phyloP scores from a whole-genome alignment of 2,113 vertebrate species.

The Saguinus midas region DNA sequence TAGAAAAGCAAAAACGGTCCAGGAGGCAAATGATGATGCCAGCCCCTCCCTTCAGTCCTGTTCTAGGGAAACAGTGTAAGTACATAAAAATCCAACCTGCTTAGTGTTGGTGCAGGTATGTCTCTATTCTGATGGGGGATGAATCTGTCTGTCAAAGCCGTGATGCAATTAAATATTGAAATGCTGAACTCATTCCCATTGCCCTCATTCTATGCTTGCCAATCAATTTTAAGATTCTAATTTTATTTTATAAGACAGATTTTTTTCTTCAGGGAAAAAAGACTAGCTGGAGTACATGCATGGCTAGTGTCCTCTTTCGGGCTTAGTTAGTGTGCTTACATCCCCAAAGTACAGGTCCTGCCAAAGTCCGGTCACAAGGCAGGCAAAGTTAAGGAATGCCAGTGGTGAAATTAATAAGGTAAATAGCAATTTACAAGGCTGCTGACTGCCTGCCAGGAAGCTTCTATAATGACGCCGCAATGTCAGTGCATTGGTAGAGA shows the following conservation, averaged over 20 bases:
- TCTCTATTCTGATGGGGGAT: neutral
- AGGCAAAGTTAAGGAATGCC: neutral
- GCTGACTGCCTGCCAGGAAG: neutral
- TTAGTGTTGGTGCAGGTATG: neutral
- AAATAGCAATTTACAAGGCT: neutral
- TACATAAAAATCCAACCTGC: neutral
- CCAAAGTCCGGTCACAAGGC: neutral
- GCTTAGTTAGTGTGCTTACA: neutral
- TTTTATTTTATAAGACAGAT: neutral
- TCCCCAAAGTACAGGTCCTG: neutral
- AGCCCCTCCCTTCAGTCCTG: neutral
- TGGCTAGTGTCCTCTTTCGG: constrained; percentile 16
- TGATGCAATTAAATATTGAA: constrained; percentile 7
- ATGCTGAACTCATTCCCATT: constrained; percentile 7
- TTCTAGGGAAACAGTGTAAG: neutral
- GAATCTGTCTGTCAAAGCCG: neutral
- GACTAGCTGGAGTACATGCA: neutral
- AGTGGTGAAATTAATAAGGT: neutral
- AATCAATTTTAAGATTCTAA: constrained; percentile 8
- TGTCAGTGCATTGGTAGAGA: no score
- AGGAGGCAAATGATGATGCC: neutral
- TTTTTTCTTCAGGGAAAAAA: constrained; percentile 27
- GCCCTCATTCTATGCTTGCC: neutral
- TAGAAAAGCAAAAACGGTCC: neutral
- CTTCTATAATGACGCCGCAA: neutral